Evolutionary conservation across 2,888 invertebrate species (phyloP).

Genomic region (Rhimphoctona megacephalus): DNA sequence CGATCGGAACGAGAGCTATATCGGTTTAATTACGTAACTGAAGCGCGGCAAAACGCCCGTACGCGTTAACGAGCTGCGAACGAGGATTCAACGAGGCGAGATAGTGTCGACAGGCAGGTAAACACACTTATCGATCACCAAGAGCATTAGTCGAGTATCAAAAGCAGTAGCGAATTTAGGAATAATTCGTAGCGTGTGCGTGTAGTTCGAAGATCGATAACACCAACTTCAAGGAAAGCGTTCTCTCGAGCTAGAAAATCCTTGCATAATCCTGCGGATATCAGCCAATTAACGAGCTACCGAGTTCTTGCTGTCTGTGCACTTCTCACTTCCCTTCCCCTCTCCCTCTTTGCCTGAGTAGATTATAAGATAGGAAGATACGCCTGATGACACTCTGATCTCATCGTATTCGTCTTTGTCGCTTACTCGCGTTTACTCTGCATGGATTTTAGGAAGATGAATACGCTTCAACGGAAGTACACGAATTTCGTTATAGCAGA

Average conservation of each 20-base stretch:
- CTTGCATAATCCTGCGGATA: conserved; percentile 67
- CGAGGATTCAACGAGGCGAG: conserved; percentile 74
- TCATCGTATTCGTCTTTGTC: conserved; percentile 35
- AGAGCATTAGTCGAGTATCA: conserved; percentile 21
- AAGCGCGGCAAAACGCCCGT: conserved; percentile 68
- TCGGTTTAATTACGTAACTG: conserved; percentile 74
- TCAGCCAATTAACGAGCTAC: conserved; percentile 69
- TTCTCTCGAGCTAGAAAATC: conserved; percentile 60
- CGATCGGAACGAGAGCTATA: conserved; percentile 23
- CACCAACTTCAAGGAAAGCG: conserved; percentile 30
- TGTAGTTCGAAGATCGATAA: conserved; percentile 57
- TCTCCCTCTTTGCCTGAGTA: conserved; percentile 25
- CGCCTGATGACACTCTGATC: conserved; percentile 52
- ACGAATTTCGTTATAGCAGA: conserved; percentile 26
- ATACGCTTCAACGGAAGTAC: conserved; percentile 35
- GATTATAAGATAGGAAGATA: conserved; percentile 52
- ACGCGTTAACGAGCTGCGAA: conserved; percentile 75
- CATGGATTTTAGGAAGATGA: conserved; percentile 24
- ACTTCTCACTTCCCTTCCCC: conserved; percentile 31
- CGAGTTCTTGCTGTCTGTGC: conserved; percentile 23
- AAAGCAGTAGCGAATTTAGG: conserved; percentile 23
- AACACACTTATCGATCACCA: conserved; percentile 76
- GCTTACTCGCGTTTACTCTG: conserved; percentile 10
- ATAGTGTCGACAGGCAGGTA: conserved; percentile 70
- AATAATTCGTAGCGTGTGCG: conserved; percentile 25